Base-by-base conservation (phyloP, 2,113 vertebrate species). In the Parus major region DNA sequence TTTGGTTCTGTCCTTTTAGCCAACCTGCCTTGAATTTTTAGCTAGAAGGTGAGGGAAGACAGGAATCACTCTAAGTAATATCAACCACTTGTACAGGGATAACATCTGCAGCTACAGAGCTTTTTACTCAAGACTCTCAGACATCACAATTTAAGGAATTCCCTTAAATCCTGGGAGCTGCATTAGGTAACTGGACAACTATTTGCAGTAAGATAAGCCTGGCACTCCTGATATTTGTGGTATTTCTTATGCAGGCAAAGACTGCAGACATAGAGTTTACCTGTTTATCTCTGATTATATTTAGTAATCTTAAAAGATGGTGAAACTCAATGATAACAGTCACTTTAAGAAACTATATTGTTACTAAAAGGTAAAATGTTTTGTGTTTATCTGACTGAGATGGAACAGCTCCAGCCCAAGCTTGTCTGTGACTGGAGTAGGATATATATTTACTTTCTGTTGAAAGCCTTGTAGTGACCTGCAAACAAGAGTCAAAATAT, bases 161-260 rank as follows among this genome's bases (percentile, higher is more conserved):
- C 22, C n/a, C 24, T 57, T 82, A 86, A 94, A 86, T 65, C 11
- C 36, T 24, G 7, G 39, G 52, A 90, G 17, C 53, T 82, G 25
- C 35, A 42, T 91, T 77, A 86, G 55, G 66, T 52, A 86, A 63
- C 68, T 77, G 35, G 20, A 6, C 31, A 87, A 82, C 22, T 57
- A 83, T 95, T 90, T 90, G 84, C 39, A 53, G 36, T 68, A 78
- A 90, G 68, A 95, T 93, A 92, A 93, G 25, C 25, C 33, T 2
- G 1, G 46, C 55, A 83, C 36, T 80, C 53, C 41, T 81, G 60
- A n/a, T 47, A 14, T 91, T 53, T 10, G 0, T 76, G 59, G 50
- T 44, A 81, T 93, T 94, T 88, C 47, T 85, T 76, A 61, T 5
- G 42, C 0, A 5, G 42, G 16, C 36, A 61, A 73, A 73, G 79